A percentile compares a stretch with the other conserved stretches of the same genome.
Conservation (phyloP, 1,140 invertebrate species). For the Asobara japonica region DNA sequence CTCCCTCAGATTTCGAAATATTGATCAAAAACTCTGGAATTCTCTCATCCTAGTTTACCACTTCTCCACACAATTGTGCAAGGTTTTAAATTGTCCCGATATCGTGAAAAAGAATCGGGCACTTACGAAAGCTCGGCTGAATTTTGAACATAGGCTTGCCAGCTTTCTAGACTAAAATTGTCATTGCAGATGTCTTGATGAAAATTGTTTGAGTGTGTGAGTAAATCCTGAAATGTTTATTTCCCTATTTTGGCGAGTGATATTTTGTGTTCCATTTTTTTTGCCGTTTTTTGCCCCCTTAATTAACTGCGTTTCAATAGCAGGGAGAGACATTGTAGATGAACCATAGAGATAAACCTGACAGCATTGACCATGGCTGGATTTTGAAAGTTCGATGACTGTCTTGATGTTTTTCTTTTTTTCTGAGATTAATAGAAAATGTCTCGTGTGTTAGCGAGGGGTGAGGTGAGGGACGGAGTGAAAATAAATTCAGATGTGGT, state of each 20-base stretch:
- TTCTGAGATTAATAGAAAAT: not conserved
- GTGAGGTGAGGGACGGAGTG: not conserved
- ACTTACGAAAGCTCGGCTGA: too few relatives aligned
- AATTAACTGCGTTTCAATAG: not conserved
- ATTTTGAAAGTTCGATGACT: not conserved
- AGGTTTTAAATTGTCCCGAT: too few relatives aligned
- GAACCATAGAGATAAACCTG: not conserved
- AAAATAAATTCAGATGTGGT: not conserved
- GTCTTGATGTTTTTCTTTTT: not conserved
- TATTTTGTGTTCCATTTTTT: not conserved
- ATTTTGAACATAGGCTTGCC: constrained; percentile 24
- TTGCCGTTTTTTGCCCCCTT: not conserved
- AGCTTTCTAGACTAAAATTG: not conserved
- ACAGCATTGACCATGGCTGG: not conserved
- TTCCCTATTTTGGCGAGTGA: not conserved
- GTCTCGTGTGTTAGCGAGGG: not conserved
- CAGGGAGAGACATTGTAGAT: not conserved
- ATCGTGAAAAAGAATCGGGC: too few relatives aligned
- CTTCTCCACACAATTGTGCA: too few relatives aligned
- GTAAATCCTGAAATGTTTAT: not conserved
- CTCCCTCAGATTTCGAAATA: too few relatives aligned
- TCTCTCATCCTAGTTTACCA: too few relatives aligned
- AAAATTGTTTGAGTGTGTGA: not conserved
- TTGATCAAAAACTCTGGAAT: too few relatives aligned
- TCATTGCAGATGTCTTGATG: not conserved